Evolutionary conservation across 2,113 vertebrate genomes (phyloP).

Genomic region (Toxotes chatareus): DNA sequence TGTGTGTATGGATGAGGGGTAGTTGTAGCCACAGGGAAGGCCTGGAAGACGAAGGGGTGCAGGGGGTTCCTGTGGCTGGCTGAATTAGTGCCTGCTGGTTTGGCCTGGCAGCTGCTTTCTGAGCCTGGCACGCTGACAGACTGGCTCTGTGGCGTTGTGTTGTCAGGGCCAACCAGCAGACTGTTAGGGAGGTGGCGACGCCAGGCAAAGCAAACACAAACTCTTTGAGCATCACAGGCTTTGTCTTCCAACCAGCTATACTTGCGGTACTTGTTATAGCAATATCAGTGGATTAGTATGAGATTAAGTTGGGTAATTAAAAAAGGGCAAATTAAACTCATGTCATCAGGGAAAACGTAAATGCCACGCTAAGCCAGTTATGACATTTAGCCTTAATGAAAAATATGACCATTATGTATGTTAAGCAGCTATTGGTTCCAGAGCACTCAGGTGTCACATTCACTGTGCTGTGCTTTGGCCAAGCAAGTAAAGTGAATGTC

Average conservation of each 20-base stretch:
- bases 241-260: constrained; percentile 62
- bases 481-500: neutral
- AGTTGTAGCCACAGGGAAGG: constrained; percentile 61
- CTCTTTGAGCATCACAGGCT: constrained; percentile 60
- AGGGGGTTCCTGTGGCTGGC: constrained; percentile 74
- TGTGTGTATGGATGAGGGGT: constrained; percentile 50
- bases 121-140: constrained; percentile 75
- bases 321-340: constrained; percentile 60
- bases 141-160: constrained; percentile 67
- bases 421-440: neutral
- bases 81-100: constrained; percentile 82
- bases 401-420: constrained; percentile 41
- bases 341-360: constrained; percentile 44
- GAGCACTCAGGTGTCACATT: constrained; percentile 29
- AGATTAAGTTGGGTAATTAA: constrained; percentile 74
- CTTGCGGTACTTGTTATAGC: constrained; percentile 62
- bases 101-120: constrained; percentile 78
- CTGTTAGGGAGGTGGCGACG: constrained; percentile 52
- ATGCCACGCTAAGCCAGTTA: constrained; percentile 38
- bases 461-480: neutral
- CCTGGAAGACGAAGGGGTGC: constrained; percentile 49
- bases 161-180: constrained; percentile 77
- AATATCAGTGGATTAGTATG: constrained; percentile 72
- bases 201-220: constrained; percentile 60
- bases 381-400: constrained; percentile 70